Conservation (phyloP, 2,113 vertebrate genomes). For the Drymodes brunneopygia region DNA sequence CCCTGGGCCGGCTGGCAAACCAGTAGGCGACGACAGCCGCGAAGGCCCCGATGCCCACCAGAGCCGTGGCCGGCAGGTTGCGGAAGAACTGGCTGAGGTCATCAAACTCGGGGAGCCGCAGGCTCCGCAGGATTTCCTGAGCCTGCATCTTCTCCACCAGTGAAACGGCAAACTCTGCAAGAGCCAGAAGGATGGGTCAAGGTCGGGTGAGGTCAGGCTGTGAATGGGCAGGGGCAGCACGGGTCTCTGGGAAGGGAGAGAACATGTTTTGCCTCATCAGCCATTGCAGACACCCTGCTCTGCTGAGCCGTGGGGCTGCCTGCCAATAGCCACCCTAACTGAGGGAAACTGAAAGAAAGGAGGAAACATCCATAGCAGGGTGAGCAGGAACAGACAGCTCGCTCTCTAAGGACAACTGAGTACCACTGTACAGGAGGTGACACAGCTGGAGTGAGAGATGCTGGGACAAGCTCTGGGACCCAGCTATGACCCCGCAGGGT, state of each 20-base stretch:
- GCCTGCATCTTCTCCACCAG: constrained; percentile 95
- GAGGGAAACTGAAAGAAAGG: not conserved
- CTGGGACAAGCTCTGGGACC: not conserved
- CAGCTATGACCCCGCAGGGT: not conserved
- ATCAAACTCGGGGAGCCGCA: constrained; percentile 86
- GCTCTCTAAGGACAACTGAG: accelerated
- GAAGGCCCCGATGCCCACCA: constrained; percentile 89
- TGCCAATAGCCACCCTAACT: not conserved
- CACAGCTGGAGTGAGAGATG: not conserved
- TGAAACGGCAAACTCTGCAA: constrained; percentile 85
- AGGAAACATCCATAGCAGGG: not conserved
- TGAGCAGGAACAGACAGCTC: not conserved
- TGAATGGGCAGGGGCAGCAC: accelerated
- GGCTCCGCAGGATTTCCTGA: constrained; percentile 86
- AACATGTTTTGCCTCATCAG: accelerated
- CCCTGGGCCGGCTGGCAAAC: constrained; percentile 87
- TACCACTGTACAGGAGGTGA: accelerated
- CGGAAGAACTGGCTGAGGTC: constrained; percentile 87
- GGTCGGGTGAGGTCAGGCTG: not conserved
- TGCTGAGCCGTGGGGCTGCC: not conserved
- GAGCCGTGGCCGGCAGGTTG: constrained; percentile 84
- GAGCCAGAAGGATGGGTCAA: not conserved
- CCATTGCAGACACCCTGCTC: not conserved
- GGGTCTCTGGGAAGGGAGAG: not conserved
- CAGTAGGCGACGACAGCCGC: constrained; percentile 90